phyloP scores from a whole-genome alignment of 2,797 vertebrate genomes.

The Lepilemur septentrionalis region DNA sequence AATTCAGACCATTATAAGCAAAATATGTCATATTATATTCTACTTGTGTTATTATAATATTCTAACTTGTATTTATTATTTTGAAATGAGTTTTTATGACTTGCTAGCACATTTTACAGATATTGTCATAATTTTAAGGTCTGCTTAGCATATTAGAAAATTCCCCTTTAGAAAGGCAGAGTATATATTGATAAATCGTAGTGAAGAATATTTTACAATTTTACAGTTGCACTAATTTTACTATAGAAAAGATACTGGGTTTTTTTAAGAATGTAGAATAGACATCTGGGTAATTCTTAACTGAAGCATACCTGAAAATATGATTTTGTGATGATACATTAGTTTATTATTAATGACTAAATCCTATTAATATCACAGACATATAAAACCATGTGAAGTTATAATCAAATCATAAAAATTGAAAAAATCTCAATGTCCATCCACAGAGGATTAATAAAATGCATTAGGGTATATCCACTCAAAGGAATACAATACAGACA shows the following conservation, averaged over 20 bases:
- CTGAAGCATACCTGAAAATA: background rate
- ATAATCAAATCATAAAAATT: background rate
- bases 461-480: background rate
- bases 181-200: background rate
- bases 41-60: background rate
- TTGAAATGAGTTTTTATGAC: background rate
- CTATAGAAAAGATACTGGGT: background rate
- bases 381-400: background rate
- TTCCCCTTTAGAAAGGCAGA: background rate
- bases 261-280: background rate
- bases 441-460: background rate
- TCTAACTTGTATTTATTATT: background rate
- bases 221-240: background rate
- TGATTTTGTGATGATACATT: background rate
- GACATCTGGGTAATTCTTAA: background rate
- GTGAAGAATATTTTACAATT: background rate
- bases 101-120: background rate
- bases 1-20: background rate
- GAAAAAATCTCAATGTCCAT: background rate
- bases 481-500: background rate
- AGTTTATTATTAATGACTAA: slow-evolving; percentile 18
- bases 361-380: background rate
- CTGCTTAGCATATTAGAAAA: background rate
- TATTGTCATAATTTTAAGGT: background rate
- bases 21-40: background rate